Evolutionary conservation across 2,888 invertebrate species (phyloP).

Genomic region (Eristalis intricaria): DNA sequence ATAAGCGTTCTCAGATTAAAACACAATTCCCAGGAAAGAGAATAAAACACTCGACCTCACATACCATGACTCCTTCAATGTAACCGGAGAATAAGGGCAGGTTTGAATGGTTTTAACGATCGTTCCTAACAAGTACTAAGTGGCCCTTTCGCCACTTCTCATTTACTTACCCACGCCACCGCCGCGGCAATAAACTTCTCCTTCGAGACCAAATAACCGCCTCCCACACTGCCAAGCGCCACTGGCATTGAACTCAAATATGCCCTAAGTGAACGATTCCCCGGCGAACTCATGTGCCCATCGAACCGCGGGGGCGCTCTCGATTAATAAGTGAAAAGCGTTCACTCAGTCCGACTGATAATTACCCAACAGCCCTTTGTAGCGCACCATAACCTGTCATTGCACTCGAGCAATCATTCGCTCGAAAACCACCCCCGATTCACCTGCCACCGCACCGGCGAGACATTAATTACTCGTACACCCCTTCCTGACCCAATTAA

Average conservation of each 20-base stretch:
- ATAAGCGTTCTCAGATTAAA: too few relatives aligned
- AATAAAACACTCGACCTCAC: too few relatives aligned
- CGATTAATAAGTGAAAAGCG: background rate
- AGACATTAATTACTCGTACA: constrained; percentile 43
- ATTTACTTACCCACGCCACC: background rate
- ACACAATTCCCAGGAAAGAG: too few relatives aligned
- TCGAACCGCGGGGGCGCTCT: background rate
- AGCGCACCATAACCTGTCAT: constrained; percentile 5
- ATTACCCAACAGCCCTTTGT: constrained; percentile 1
- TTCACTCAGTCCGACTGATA: background rate
- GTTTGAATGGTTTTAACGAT: background rate
- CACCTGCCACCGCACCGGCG: background rate
- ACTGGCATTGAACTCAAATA: background rate
- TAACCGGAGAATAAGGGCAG: background rate
- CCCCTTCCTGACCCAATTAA: constrained; percentile 43
- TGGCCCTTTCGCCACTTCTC: background rate
- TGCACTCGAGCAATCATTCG: constrained; percentile 8
- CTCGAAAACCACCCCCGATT: background rate
- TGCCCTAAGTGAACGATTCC: background rate
- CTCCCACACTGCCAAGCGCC: background rate
- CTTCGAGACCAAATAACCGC: background rate
- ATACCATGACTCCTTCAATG: background rate
- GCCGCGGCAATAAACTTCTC: background rate
- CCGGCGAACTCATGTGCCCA: background rate
- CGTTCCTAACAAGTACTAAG: background rate